phyloP scores from a whole-genome alignment of 2,113 vertebrate genomes.

The Dinomys branickii region DNA sequence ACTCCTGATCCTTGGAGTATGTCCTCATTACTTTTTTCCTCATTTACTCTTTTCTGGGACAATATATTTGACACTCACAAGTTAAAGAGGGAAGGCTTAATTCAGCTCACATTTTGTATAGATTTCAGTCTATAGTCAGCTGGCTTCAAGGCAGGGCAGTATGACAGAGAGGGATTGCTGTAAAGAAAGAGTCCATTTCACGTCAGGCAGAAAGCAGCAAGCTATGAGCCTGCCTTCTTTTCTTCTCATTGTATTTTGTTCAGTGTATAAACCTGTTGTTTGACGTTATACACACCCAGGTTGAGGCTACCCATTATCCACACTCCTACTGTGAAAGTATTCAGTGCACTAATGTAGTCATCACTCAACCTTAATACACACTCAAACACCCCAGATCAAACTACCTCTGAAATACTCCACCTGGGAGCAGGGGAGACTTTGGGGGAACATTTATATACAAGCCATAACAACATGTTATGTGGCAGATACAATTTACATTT shows the following conservation, averaged over 20 bases:
- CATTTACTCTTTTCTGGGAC: background rate
- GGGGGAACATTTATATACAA: background rate
- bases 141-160: background rate
- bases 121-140: background rate
- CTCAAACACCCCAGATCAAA: background rate
- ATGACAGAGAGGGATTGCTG: background rate
- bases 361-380: background rate
- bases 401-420: background rate
- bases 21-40: background rate
- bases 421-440: background rate
- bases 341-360: background rate
- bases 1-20: background rate
- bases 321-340: background rate
- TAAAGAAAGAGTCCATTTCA: background rate
- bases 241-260: background rate
- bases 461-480: background rate
- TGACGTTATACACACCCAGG: background rate
- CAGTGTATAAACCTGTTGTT: background rate
- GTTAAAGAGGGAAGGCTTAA: background rate
- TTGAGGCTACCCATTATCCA: background rate
- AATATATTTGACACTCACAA: background rate
- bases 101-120: background rate
- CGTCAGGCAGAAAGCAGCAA: background rate
- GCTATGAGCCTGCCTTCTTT: background rate
- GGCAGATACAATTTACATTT: background rate